Percentiles rank a stretch among this genome's conserved stretches.
These are phyloP conservation scores for Aleiodes alternator DNA, from an alignment of 2,888 invertebrate genomes.

Conservation along the genomic window DNA sequence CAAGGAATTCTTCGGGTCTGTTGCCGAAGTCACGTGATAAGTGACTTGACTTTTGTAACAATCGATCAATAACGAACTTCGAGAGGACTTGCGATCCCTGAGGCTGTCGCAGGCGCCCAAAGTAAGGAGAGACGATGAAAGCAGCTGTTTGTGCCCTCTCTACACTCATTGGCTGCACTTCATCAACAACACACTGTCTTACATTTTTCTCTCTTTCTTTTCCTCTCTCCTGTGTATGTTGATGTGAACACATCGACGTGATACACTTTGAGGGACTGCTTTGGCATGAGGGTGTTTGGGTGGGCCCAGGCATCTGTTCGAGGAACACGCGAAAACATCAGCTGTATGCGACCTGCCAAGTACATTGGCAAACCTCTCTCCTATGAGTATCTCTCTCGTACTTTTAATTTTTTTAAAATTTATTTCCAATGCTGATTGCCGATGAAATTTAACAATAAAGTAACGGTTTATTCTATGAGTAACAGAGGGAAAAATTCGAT, in stretches of 20 bases:
- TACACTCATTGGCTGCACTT: neutral
- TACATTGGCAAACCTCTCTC: neutral
- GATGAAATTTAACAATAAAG: conserved; percentile 57
- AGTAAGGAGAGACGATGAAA: conserved; percentile 1
- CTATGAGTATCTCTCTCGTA: neutral
- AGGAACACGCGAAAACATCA: conserved; percentile 68
- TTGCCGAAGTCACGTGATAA: too few relatives aligned
- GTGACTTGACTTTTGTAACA: neutral
- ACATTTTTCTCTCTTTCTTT: neutral
- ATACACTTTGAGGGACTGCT: conserved; percentile 23
- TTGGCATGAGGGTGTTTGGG: conserved; percentile 52
- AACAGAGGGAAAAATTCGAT: neutral
- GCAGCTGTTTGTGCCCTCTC: conserved; percentile 30
- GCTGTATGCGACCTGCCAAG: conserved; percentile 59
- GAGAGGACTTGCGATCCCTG: conserved; percentile 34
- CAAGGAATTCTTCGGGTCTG: too few relatives aligned
- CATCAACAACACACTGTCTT: neutral
- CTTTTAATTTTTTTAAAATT: conserved; percentile 15
- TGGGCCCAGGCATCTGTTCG: conserved; percentile 65
- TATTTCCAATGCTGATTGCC: conserved; percentile 55
- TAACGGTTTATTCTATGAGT: conserved; percentile 27
- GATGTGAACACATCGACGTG: conserved; percentile 18
- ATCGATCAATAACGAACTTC: conserved; percentile 22
- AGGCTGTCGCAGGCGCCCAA: conserved; percentile 3
- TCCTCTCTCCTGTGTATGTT: neutral